These are phyloP conservation scores for Zoanthus sociatus DNA, from an alignment of 92 coral and sea anemone species.

Conservation along the genomic window DNA sequence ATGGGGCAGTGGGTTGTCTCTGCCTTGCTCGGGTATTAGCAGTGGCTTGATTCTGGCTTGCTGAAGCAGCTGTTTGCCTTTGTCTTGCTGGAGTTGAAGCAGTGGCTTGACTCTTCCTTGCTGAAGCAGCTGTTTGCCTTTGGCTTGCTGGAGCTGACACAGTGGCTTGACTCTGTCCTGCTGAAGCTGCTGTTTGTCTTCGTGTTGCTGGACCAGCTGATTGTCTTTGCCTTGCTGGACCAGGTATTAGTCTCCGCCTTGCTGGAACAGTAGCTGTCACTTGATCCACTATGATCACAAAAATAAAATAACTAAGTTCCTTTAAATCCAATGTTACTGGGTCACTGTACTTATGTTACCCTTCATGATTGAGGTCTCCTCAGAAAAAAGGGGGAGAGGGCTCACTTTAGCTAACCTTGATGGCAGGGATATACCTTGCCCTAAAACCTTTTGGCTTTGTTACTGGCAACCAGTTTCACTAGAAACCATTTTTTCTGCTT, in stretches of 20 bases:
- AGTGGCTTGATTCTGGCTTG: conserved; percentile 14
- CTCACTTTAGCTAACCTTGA: conserved; percentile 11
- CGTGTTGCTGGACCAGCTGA: conserved; percentile 12
- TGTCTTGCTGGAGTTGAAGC: neutral
- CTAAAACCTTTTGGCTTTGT: conserved; percentile 9
- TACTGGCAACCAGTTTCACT: conserved; percentile 6
- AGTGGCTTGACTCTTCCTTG: neutral
- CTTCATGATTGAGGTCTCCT: conserved; percentile 5
- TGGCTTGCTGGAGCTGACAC: conserved; percentile 1
- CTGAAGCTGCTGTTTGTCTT: conserved; percentile 19
- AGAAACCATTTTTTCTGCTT: conserved; percentile 2
- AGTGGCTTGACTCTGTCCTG: conserved; percentile 9
- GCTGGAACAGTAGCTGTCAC: conserved; percentile 27
- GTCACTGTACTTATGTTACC: conserved; percentile 13
- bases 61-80: conserved; percentile 4
- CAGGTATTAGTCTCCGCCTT: conserved; percentile 22
- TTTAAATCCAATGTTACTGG: neutral
- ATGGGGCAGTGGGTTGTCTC: conserved; percentile 6
- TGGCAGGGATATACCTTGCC: conserved; percentile 11
- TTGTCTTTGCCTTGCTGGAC: conserved; percentile 19
- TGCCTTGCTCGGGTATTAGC: conserved; percentile 8
- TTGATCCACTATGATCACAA: conserved; percentile 22
- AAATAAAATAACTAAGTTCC: conserved; percentile 4
- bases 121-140: conserved; percentile 1
- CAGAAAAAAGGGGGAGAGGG: conserved; percentile 11